These are phyloP conservation scores for Oreochromis spilurus DNA, from an alignment of 2,113 vertebrate genomes.

Conservation along the genomic window DNA sequence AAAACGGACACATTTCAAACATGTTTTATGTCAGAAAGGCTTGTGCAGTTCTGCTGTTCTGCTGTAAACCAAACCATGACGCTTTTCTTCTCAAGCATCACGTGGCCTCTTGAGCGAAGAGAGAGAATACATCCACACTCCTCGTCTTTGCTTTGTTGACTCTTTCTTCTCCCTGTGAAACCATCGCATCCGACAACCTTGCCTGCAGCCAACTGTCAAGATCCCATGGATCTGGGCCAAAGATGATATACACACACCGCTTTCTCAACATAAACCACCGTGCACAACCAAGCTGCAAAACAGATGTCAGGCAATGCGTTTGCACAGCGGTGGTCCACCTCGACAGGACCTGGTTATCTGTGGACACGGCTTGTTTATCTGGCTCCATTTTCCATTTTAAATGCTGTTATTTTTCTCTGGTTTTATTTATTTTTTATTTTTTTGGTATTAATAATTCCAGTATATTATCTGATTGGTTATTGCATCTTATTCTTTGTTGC, in stretches of 20 bases:
- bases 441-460: background rate
- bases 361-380: constrained; percentile 43
- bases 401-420: constrained; percentile 5
- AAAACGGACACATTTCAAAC: constrained; percentile 8
- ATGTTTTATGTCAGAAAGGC: constrained; percentile 3
- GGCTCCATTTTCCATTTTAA: constrained; percentile 14
- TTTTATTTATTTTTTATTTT: background rate
- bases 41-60: background rate
- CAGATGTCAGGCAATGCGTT: constrained; percentile 62
- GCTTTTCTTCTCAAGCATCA: background rate
- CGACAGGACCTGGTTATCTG: constrained; percentile 25
- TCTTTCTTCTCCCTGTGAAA: constrained; percentile 14
- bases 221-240: constrained; percentile 52
- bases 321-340: constrained; percentile 49
- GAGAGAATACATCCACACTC: background rate
- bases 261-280: constrained; percentile 58
- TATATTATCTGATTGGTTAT: background rate
- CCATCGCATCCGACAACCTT: constrained; percentile 26
- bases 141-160: background rate
- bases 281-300: constrained; percentile 66
- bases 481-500: background rate
- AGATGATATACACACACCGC: constrained; percentile 63
- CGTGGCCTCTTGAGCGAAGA: background rate
- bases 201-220: constrained; percentile 58
- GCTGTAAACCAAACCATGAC: background rate